Evolutionary conservation across 2,113 vertebrate species (phyloP).

Genomic region (Muscicapa adusta): DNA sequence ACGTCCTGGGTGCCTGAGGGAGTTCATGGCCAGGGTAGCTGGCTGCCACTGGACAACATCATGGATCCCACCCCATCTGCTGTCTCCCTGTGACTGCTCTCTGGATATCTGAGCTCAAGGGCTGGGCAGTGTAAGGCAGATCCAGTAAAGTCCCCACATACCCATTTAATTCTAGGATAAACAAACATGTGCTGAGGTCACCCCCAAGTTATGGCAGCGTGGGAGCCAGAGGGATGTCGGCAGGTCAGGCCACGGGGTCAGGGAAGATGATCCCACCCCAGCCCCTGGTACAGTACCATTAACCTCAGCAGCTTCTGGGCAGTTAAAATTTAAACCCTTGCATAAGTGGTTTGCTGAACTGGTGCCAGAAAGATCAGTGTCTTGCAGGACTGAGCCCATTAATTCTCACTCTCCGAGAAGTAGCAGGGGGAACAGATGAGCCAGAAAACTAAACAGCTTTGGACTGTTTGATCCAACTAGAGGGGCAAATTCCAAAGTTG

Average conservation of each 20-base stretch:
- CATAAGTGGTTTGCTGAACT: conserved; percentile 10
- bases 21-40: not conserved
- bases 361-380: not conserved
- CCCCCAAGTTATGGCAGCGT: not conserved
- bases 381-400: not conserved
- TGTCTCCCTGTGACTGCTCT: not conserved
- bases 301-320: not conserved
- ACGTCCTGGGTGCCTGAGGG: not conserved
- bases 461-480: not conserved
- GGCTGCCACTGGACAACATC: not conserved
- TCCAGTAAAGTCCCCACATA: not conserved
- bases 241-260: not conserved
- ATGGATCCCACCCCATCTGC: not conserved
- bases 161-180: conserved; percentile 6
- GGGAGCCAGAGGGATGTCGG: not conserved
- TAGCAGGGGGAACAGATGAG: fast-evolving
- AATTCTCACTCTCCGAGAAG: not conserved
- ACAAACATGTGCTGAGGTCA: conserved; percentile 29
- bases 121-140: not conserved
- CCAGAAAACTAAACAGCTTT: not conserved
- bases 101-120: not conserved
- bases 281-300: not conserved
- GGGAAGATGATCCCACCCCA: not conserved
- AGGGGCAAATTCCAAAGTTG: not conserved
- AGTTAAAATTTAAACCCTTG: conserved; percentile 24